Conservation (phyloP, 2,113 vertebrate species). For the Trichomycterus rosablanca region DNA sequence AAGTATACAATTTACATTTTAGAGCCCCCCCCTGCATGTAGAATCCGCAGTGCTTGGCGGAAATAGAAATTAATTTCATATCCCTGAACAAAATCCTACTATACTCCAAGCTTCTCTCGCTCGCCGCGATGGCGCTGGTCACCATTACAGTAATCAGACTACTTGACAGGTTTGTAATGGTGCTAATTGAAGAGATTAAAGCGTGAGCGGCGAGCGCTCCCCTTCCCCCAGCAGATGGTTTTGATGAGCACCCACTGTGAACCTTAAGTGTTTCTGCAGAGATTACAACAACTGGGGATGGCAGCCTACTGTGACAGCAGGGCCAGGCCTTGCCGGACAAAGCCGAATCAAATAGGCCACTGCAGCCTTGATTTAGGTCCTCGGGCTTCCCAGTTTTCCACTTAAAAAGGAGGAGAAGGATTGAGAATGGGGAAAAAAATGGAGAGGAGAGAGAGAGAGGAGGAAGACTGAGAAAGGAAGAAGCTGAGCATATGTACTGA, state of each 20-base stretch:
- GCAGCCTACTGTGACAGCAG: conserved; percentile 74
- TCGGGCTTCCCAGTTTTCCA: conserved; percentile 58
- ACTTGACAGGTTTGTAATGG: conserved; percentile 94
- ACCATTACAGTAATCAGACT: conserved; percentile 92
- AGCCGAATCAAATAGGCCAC: conserved; percentile 66
- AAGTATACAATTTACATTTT: too few species aligned
- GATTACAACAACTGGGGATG: conserved; percentile 95
- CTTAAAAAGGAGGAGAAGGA: conserved; percentile 31
- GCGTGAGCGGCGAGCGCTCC: conserved; percentile 58
- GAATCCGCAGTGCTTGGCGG: too few species aligned
- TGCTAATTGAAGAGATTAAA: conserved; percentile 99
- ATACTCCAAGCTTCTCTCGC: conserved; percentile 23
- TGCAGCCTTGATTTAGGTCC: conserved; percentile 60
- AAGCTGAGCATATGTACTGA: conserved; percentile 1
- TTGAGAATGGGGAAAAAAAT: conserved; percentile 19
- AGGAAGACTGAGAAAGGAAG: background rate
- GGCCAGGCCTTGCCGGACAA: conserved; percentile 64
- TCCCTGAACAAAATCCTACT: too few species aligned
- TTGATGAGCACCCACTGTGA: conserved; percentile 99
- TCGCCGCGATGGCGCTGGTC: conserved; percentile 58
- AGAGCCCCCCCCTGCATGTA: too few species aligned
- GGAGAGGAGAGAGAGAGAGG: conserved; percentile 55
- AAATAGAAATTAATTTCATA: too few species aligned
- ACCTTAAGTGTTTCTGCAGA: conserved; percentile 99
- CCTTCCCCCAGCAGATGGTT: conserved; percentile 94